Percentiles rank a stretch among this genome's conserved stretches.
phyloP scores from a whole-genome alignment of 1,140 invertebrate genomes.

The Aporrectodea caliginosa region DNA sequence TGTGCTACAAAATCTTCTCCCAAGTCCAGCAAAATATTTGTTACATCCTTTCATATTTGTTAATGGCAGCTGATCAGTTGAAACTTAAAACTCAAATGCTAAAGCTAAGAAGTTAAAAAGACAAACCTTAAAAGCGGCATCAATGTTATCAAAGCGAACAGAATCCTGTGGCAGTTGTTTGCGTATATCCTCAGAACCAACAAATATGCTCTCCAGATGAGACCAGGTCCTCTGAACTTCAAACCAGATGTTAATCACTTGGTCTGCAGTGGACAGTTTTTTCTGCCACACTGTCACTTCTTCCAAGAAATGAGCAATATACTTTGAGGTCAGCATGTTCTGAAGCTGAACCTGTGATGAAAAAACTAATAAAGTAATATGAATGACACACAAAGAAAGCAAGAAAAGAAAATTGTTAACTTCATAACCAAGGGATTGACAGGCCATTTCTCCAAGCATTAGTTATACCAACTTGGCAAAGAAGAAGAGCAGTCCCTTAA shows the following conservation, averaged over 20 bases:
- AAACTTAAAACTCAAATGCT: too few relatives aligned
- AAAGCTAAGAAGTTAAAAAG: too few relatives aligned
- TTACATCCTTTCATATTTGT: too few relatives aligned
- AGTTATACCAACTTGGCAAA: too few relatives aligned
- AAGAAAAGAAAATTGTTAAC: too few relatives aligned
- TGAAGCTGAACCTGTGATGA: constrained; percentile 76
- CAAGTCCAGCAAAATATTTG: too few relatives aligned
- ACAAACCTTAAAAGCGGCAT: constrained; percentile 86
- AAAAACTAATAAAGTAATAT: not conserved
- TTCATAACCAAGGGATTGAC: too few relatives aligned
- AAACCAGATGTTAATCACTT: constrained; percentile 83
- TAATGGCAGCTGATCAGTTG: too few relatives aligned
- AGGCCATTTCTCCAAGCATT: too few relatives aligned
- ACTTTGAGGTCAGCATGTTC: constrained; percentile 94
- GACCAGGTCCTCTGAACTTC: constrained; percentile 97
- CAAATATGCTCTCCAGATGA: constrained; percentile 94
- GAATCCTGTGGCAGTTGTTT: constrained; percentile 90
- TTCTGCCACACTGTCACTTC: constrained; percentile 92
- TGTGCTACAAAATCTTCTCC: too few relatives aligned
- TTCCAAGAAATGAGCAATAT: constrained; percentile 89
- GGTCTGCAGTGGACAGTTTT: constrained; percentile 86
- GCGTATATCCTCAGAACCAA: constrained; percentile 94
- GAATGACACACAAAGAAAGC: too few relatives aligned
- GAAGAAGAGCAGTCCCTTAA: too few relatives aligned
- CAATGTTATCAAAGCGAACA: constrained; percentile 83